Base-by-base conservation (phyloP, 2,797 vertebrate genomes). In the Etheostoma nigrum region DNA sequence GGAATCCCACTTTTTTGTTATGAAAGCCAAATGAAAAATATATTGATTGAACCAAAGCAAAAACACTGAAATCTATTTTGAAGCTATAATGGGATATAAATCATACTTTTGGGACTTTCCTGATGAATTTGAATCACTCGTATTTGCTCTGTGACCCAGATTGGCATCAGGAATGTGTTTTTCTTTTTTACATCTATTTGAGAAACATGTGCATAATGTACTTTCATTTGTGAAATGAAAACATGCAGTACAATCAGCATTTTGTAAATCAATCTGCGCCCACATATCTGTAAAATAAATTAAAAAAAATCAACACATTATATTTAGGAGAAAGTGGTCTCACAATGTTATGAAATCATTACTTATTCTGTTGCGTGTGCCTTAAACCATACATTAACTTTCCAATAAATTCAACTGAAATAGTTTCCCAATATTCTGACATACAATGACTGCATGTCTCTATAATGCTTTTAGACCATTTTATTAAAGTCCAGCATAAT, bases 21-120 rank as follows among this genome's bases (percentile, higher is more conserved):
- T 58, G 44, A 68, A 71, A 73, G 27, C 23, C 4, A 6, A 64
- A 70, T 42, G 59, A 79, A 60, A 58, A 45, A 19, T 74, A 79
- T 45, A 78, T 45, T 49, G 67, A 84, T 75, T 70, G 44, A 77
- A 61, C 55, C 18, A 3, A 18, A 27, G 65, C 19, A 48, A 44
- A 67, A 27, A 57, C 65, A 58, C 78, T n/a, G 58, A 33, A 76
- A 74, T 14, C 44, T 52, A 67, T 67, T 76, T 3, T 40, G 36
- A 69, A 0, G 36, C 23, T 54, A 19, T 53, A 63, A 67, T 76
- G 16, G 72, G 58, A 74, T 55, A 68, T 67, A 77, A 75, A 73
- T 85, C 40, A 15, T 0, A 65, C 3, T 76, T 63, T 11, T 21
- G 13, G 18, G 60, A 59, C 67, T 30, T 7, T 62, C 23, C 65